phyloP scores from a whole-genome alignment of 2,113 vertebrate genomes.

The Mustela lutreola region DNA sequence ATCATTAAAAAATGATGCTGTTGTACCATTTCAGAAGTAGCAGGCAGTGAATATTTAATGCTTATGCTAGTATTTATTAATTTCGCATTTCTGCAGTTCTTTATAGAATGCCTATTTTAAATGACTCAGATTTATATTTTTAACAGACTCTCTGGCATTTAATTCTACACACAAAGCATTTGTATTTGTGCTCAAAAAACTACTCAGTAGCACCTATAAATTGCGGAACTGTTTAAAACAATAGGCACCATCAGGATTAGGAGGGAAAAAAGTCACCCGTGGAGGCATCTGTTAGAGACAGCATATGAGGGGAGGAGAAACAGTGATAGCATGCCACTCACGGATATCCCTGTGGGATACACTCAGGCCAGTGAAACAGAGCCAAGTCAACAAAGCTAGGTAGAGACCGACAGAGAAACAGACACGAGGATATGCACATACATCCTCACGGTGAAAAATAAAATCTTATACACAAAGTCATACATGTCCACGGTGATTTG shows the following conservation, averaged over 20 bases:
- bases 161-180: slow-evolving; percentile 57
- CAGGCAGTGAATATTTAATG: slow-evolving; percentile 67
- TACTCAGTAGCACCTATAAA: background rate
- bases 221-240: slow-evolving; percentile 76
- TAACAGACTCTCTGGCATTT: background rate
- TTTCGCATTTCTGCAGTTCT: slow-evolving; percentile 2
- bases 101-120: slow-evolving; percentile 52
- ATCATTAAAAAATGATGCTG: slow-evolving; percentile 81
- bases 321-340: background rate
- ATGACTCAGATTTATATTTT: slow-evolving; percentile 58
- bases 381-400: background rate
- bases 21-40: slow-evolving; percentile 65
- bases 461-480: background rate
- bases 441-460: background rate
- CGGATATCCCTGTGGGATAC: slow-evolving; percentile 9
- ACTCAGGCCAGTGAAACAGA: slow-evolving; percentile 36
- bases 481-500: background rate
- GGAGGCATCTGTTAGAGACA: slow-evolving; percentile 31
- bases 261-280: slow-evolving; percentile 15
- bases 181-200: slow-evolving; percentile 70
- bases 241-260: slow-evolving; percentile 35
- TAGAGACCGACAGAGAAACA: background rate
- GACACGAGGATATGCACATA: background rate
- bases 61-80: slow-evolving; percentile 64
- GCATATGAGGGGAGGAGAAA: background rate